Evolutionary conservation across 2,797 vertebrate species (phyloP), one percentile per base, ranked within the genome.

Genomic region (Melanotaenia trifasciata): DNA sequence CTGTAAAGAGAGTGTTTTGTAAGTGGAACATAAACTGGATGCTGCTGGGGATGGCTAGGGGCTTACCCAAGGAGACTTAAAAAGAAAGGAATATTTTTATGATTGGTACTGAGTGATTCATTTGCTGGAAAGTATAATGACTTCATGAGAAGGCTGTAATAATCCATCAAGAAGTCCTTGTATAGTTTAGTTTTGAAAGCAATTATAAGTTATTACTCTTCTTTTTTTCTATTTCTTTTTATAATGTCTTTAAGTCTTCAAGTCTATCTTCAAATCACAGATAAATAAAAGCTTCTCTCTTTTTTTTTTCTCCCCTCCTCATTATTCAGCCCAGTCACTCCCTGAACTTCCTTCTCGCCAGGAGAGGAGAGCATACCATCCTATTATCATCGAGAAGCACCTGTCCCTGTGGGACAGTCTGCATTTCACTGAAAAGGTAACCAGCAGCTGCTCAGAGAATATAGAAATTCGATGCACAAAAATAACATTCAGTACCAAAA

Each of bases 331-430:
- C 14, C 56, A 90, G 57, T 78, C 88, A 47, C 90, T 94, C n/a
- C 87, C 90, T 75, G 84, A 87, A 16, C 74, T 69, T 53, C 92
- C 93, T 6, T 7, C 78, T 64, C 22, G 70, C 35, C 81, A 30
- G 18, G 72, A 81, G 57, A 92, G 71, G 65, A 85, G 45, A 74
- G 80, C 72, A 0, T 90, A 94, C 84, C 84, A 80, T 54, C 76
- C 91, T 1, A 67, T 86, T 67, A 57, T 89, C 66, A n/a, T 92
- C 64, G 78, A 88, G 64, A 84, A 92, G 70, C 86, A 94, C 81
- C 75, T 94, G 78, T 92, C 91, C 45, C 83, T 94, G 58, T 95
- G 94, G 94, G 93, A 92, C 75, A 88, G 72, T 83, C 87, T 94
- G 80, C 82, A 74, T 5, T 87, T 91, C 72, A 78, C 86, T 69